Conservation (phyloP, 92 coral and sea anemone species). For the Siderastrea radians region DNA sequence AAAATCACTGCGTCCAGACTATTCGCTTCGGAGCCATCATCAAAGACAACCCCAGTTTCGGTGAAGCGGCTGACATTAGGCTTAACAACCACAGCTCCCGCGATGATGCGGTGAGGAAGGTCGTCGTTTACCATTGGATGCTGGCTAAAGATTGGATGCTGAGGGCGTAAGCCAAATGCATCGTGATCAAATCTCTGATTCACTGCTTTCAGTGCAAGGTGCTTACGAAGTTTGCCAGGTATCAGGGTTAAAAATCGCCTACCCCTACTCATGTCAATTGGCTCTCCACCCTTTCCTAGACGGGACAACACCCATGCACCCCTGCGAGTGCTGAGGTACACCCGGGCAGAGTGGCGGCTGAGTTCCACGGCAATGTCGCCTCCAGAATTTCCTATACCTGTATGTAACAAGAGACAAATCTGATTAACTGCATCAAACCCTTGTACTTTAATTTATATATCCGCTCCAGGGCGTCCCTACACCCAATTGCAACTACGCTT, state of each 20-base stretch:
- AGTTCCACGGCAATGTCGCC: conserved; percentile 97
- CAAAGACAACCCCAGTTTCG: conserved; percentile 86
- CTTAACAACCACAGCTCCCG: conserved; percentile 78
- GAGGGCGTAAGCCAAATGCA: conserved; percentile 71
- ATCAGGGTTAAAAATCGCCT: conserved; percentile 49
- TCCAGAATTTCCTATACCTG: conserved; percentile 97
- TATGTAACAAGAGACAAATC: not conserved
- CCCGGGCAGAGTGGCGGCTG: conserved; percentile 85
- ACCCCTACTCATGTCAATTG: conserved; percentile 65
- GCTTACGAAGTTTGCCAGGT: conserved; percentile 26
- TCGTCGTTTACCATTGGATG: conserved; percentile 93
- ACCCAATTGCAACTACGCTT: no score
- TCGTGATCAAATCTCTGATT: conserved; percentile 81
- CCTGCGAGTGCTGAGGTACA: conserved; percentile 91
- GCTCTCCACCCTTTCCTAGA: conserved; percentile 74
- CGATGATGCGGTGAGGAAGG: conserved; percentile 85
- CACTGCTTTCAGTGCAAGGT: not conserved
- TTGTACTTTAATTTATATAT: no score
- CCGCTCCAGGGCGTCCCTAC: no score
- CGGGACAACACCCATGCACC: conserved; percentile 95
- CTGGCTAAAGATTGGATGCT: conserved; percentile 68
- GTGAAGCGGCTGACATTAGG: conserved; percentile 86
- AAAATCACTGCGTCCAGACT: conserved; percentile 87
- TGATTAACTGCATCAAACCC: no score
- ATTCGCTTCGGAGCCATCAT: conserved; percentile 72